Evolutionary conservation across 2,888 invertebrate genomes (phyloP), one percentile per base, ranked within the genome.

Genomic region (Deilephila elpenor): DNA sequence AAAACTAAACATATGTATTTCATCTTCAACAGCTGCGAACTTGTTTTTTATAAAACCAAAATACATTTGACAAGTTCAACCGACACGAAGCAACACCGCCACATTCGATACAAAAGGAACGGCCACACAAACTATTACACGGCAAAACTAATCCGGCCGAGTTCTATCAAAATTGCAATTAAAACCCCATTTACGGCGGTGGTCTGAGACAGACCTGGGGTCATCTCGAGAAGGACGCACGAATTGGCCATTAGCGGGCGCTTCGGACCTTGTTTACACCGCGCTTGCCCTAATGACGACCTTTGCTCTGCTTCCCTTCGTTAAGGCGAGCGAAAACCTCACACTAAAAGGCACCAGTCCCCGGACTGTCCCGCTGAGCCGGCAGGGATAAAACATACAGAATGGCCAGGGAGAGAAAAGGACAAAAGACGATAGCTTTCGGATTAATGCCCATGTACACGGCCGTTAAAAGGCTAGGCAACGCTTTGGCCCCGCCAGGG

Each of bases 221-320:
- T 93, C 93, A 94, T 89, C 91, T 92, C 91, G 89, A 91, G 90
- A 87, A 91, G 93, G 92, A 89, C 93, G 91, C 92, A 88, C 94
- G 95, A 92, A 95, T 95, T 95, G 93, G 92, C 94, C 93, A 95
- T 95, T 95, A 95, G 93, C 92, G 94, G 93, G 91, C 93, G 91
- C 91, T 93, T 93, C 92, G 93, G 92, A 92, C 93, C 93, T 93
- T 94, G 94, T 94, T 94, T 94, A 94, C 94, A 94, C 94, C 94
- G 88, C 93, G 93, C 93, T 94, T 94, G 95, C 93, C 94, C 94
- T 95, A 95, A 95, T 95, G 94, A 94, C 94, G 95, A 95, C 95
- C 94, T 95, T 93, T 95, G 93, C 94, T 91, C 92, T 88, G 93
- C 91, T 94, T 94, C 95, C 95, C 95, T 95, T 94, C 95, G 94